Conservation (phyloP, 2,888 invertebrate species). For the Apomyelois bistriatella region DNA sequence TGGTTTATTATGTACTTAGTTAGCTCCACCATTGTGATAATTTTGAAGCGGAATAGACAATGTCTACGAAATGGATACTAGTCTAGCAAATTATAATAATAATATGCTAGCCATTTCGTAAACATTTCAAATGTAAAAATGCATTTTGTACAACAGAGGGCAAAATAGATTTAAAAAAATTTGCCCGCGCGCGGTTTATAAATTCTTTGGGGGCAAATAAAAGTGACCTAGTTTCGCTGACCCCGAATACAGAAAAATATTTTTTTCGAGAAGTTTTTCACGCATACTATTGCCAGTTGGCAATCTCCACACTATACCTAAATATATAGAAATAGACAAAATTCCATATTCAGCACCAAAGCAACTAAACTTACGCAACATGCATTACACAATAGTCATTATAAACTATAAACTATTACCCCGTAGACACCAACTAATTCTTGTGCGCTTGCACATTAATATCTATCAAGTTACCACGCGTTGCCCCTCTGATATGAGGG, state of each 20-base stretch:
- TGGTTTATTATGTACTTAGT: background rate
- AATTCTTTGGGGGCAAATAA: too few relatives aligned
- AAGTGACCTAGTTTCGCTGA: too few relatives aligned
- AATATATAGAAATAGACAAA: too few relatives aligned
- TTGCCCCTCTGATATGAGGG: slow-evolving; percentile 2
- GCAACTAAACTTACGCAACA: background rate
- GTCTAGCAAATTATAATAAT: background rate
- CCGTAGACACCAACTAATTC: slow-evolving; percentile 2
- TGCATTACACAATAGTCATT: background rate
- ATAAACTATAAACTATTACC: background rate
- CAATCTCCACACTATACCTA: too few relatives aligned
- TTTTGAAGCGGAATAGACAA: background rate
- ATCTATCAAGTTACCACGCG: slow-evolving; percentile 13
- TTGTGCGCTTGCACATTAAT: slow-evolving; percentile 6
- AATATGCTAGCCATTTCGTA: too few relatives aligned
- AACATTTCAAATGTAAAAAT: too few relatives aligned
- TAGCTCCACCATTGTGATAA: background rate
- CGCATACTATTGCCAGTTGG: too few relatives aligned
- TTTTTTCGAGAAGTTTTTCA: too few relatives aligned
- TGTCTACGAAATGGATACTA: background rate
- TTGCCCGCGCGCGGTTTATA: too few relatives aligned
- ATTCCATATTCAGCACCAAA: background rate
- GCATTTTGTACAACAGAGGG: too few relatives aligned
- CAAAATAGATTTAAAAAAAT: too few relatives aligned
- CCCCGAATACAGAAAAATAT: too few relatives aligned